These are phyloP conservation scores for Champsocephalus esox DNA, from an alignment of 2,797 vertebrate genomes.

Conservation along the genomic window DNA sequence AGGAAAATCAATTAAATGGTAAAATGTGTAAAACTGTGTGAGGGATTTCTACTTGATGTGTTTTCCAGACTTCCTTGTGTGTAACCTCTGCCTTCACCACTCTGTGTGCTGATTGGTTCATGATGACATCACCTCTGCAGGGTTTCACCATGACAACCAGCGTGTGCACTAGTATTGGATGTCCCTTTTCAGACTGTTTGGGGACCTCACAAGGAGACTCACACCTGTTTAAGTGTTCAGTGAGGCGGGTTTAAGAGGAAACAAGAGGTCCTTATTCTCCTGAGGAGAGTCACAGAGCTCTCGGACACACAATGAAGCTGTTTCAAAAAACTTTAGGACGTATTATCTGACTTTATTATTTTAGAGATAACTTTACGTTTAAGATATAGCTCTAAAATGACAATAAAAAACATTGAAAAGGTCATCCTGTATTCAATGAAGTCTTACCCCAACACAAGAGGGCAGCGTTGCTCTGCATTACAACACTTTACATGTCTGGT, in stretches of 20 bases:
- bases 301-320: no score
- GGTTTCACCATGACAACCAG: constrained; percentile 44
- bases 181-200: constrained; percentile 23
- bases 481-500: background rate
- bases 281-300: no score
- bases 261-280: background rate
- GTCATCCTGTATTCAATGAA: background rate
- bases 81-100: constrained; percentile 6
- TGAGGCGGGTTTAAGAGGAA: constrained; percentile 5
- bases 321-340: no score
- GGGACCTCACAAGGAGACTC: constrained; percentile 51
- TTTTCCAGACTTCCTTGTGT: constrained; percentile 37
- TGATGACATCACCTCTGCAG: constrained; percentile 58
- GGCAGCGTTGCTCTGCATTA: constrained; percentile 27
- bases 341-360: no score
- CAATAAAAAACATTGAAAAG: background rate
- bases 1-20: no score
- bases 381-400: background rate
- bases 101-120: constrained; percentile 47
- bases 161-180: constrained; percentile 37
- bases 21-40: no score
- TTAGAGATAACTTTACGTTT: background rate
- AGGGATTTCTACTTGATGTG: constrained; percentile 17
- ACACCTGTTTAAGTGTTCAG: constrained; percentile 56
- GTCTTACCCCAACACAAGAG: constrained; percentile 39